phyloP scores from a whole-genome alignment of 2,113 vertebrate genomes.

The Caracal caracal region DNA sequence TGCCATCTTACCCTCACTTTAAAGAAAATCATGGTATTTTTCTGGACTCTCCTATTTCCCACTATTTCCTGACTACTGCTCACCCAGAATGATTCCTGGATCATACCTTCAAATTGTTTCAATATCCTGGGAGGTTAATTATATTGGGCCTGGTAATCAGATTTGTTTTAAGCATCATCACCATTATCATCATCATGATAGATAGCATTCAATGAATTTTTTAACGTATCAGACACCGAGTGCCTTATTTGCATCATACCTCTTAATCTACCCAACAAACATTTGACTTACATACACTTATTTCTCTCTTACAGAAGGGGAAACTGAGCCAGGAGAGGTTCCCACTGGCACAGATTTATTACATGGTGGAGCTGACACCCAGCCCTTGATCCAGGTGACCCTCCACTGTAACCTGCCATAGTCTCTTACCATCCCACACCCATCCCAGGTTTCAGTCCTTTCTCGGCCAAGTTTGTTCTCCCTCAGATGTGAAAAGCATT shows the following conservation, averaged over 20 bases:
- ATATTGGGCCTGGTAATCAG: background rate
- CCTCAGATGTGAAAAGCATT: background rate
- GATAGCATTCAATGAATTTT: background rate
- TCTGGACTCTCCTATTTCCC: background rate
- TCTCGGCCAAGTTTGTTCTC: background rate
- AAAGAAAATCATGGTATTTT: background rate
- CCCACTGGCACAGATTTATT: background rate
- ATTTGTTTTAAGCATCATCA: conserved; percentile 19
- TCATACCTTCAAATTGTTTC: conserved; percentile 15
- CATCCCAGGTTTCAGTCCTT: background rate
- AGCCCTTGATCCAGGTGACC: background rate
- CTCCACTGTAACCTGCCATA: accelerated
- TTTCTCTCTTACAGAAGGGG: background rate
- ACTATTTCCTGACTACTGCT: background rate
- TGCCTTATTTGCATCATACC: background rate
- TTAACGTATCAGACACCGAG: background rate
- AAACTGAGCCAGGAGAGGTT: background rate
- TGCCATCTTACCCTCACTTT: background rate
- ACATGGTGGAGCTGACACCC: background rate
- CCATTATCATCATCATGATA: background rate
- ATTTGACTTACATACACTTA: background rate
- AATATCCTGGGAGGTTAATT: background rate
- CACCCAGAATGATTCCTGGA: background rate
- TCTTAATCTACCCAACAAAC: background rate
- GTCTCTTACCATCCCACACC: background rate